phyloP scores from a whole-genome alignment of 2,797 vertebrate genomes.

The Takifugu rubripes region DNA sequence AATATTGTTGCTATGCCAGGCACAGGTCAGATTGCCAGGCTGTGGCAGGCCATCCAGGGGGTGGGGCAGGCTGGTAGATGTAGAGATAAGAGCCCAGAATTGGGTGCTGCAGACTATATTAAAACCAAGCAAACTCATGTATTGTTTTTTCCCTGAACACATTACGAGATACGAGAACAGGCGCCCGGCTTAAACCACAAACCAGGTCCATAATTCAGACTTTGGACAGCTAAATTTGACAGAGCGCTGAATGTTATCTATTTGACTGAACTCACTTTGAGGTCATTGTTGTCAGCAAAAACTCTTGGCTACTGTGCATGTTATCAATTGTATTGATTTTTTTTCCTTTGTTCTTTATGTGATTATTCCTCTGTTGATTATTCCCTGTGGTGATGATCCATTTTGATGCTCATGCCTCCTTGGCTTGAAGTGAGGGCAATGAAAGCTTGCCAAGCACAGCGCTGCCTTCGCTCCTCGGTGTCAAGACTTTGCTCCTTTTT shows the following conservation, averaged over 20 bases:
- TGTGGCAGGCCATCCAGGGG: conserved; percentile 15
- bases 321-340: conserved; percentile 5
- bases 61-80: not conserved
- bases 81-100: not conserved
- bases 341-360: too few relatives aligned
- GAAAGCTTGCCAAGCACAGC: conserved; percentile 17
- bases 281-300: conserved; percentile 38
- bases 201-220: not conserved
- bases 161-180: too few relatives aligned
- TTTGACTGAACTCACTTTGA: conserved; percentile 12
- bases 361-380: conserved; percentile 26
- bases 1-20: conserved; percentile 64
- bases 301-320: conserved; percentile 18
- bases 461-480: conserved; percentile 13
- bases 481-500: conserved; percentile 24
- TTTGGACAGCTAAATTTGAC: too few relatives aligned
- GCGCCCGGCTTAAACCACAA: too few relatives aligned
- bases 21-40: conserved; percentile 63
- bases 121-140: not conserved
- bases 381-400: conserved; percentile 28
- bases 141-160: too few relatives aligned
- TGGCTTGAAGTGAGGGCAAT: conserved; percentile 20
- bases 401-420: conserved; percentile 19
- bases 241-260: not conserved
- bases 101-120: not conserved